Evolutionary conservation across 2,888 invertebrate genomes (phyloP).

Genomic region (Odontocolon sp.): DNA sequence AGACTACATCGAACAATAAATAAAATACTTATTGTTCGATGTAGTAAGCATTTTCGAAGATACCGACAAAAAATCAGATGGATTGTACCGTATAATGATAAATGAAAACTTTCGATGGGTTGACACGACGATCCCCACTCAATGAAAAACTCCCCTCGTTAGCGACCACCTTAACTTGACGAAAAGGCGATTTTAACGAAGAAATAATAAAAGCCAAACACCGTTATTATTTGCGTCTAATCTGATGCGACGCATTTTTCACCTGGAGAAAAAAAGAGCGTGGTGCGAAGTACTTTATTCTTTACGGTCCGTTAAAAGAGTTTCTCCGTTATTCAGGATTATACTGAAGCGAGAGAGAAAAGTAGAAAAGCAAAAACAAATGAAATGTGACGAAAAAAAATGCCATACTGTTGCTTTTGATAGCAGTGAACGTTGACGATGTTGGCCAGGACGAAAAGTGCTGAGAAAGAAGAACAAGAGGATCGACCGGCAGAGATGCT

Average conservation of each 20-base stretch:
- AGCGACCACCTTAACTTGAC: no score
- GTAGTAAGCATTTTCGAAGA: no score
- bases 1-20: no score
- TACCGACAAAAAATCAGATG: no score
- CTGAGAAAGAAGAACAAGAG: constrained; percentile 23
- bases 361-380: not conserved
- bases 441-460: constrained; percentile 3
- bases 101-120: no score
- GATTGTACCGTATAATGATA: no score
- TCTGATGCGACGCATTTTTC: constrained; percentile 21
- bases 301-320: constrained; percentile 65
- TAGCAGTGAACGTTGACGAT: not conserved
- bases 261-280: not conserved
- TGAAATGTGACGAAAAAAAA: not conserved
- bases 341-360: constrained; percentile 37
- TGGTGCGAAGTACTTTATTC: constrained; percentile 8
- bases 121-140: no score
- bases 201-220: constrained; percentile 15
- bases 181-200: constrained; percentile 8
- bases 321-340: constrained; percentile 71
- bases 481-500: constrained; percentile 23
- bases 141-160: no score
- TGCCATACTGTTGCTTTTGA: constrained; percentile 6
- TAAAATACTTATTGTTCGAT: no score
- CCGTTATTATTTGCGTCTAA: constrained; percentile 16